Evolutionary conservation across 2,797 vertebrate genomes (phyloP), one percentile per base, ranked within the genome.

Genomic region (Cirrhinus mrigala): DNA sequence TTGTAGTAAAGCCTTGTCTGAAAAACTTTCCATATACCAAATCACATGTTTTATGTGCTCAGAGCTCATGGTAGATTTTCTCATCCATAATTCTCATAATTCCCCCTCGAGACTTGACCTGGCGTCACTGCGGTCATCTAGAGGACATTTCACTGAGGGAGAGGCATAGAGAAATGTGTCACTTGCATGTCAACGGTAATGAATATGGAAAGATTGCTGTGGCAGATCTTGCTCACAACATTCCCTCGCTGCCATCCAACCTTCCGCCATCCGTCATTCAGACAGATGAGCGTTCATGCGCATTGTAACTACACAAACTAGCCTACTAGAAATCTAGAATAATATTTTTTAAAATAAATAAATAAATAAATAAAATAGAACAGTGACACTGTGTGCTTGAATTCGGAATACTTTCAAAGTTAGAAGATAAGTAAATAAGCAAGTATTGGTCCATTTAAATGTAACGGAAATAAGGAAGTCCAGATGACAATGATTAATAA

Each of bases 1-100:
- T 82, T 81, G 62, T 70, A 33, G 78, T 60, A 71, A 74, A 74
- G 11, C 8, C 4, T 68, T 78, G 16, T 29, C 18, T n/a, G 16
- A 58, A 29, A 82, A 16, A 62, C 18, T 60, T 54, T 24, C 8
- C 27, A 24, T 60, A 18, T 70, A 15, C 33, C 20, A 58, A 71
- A 40, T 27, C 10, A 11, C 50, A 11, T 10, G 20, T 24, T 24
- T 22, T 24, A 2, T 18, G 12, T 24, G 20, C 27, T 54, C 24
- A 52, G 33, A 75, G 18, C 9, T 64, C 60, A 15, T 64, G 24
- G 24, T 14, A 33, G 27, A 33, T 75, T 52, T 75, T 54, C 15
- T 16, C 15, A 50, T 50, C 15, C 44, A 54, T 54, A 54, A 33
- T 29, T 50, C 24, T 75, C 8, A 54, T 54, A 54, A 54, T 75